Evolutionary conservation across 2,888 invertebrate genomes (phyloP).

Genomic region (Erannis defoliaria): DNA sequence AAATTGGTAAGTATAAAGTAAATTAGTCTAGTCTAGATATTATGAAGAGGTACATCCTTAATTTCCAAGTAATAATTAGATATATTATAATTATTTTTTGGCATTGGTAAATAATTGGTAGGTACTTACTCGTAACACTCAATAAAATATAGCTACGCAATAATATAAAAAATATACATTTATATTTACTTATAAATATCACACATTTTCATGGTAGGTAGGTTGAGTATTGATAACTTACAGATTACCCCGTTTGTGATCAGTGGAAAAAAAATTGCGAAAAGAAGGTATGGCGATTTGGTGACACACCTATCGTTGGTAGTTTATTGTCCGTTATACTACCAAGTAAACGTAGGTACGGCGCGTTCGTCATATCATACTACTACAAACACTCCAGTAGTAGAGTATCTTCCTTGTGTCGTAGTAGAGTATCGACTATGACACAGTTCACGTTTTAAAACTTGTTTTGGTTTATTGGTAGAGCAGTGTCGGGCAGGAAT

Average conservation of each 20-base stretch:
- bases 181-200: conserved; percentile 58
- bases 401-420: too few species aligned
- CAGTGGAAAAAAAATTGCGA: conserved; percentile 4
- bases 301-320: background rate
- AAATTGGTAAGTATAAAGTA: background rate
- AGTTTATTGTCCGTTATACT: background rate
- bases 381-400: background rate
- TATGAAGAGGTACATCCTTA: background rate
- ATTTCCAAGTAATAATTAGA: background rate
- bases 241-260: background rate
- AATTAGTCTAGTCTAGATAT: background rate
- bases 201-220: conserved; percentile 52
- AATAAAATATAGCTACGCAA: background rate
- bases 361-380: too few species aligned
- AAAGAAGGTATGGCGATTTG: background rate
- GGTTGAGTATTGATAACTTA: conserved; percentile 35
- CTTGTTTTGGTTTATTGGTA: conserved; percentile 53
- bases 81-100: conserved; percentile 26
- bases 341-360: background rate
- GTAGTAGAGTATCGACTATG: too few species aligned
- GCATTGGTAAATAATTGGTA: conserved; percentile 26
- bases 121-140: background rate
- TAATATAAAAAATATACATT: conserved; percentile 21
- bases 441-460: conserved; percentile 50
- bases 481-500: conserved; percentile 62